Conservation (phyloP, 2,888 invertebrate species). For the Macrophya alboannulata region DNA sequence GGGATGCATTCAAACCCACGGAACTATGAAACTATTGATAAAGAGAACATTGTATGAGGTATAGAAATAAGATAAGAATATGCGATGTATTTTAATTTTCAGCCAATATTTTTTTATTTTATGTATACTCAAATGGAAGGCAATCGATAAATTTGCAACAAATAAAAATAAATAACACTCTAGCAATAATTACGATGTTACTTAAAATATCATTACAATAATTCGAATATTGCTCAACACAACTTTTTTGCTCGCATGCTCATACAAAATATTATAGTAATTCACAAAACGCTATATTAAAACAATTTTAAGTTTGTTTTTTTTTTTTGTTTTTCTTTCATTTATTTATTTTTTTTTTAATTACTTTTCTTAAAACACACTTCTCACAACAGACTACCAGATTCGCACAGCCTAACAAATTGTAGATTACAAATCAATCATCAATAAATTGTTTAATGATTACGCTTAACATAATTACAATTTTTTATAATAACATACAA, state of each 20-base stretch:
- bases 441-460: conserved; percentile 72
- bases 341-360: conserved; percentile 51
- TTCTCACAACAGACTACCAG: conserved; percentile 74
- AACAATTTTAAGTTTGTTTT: conserved; percentile 58
- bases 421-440: conserved; percentile 69
- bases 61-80: neutral
- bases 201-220: conserved; percentile 75
- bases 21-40: neutral
- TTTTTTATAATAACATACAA: conserved; percentile 50
- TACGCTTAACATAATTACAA: conserved; percentile 56
- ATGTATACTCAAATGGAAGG: conserved; percentile 80
- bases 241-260: conserved; percentile 67
- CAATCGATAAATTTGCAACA: conserved; percentile 80
- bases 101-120: conserved; percentile 74
- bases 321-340: conserved; percentile 56
- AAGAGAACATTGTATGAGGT: neutral
- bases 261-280: conserved; percentile 72
- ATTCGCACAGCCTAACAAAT: conserved; percentile 79
- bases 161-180: conserved; percentile 80
- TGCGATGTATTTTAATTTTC: conserved; percentile 42
- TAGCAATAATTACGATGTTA: conserved; percentile 76
- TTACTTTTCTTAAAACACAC: conserved; percentile 60
- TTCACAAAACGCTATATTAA: conserved; percentile 56
- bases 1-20: neutral
- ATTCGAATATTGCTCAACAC: conserved; percentile 76